Evolutionary conservation across 2,888 invertebrate genomes (phyloP).

Genomic region (Cephus runcator): DNA sequence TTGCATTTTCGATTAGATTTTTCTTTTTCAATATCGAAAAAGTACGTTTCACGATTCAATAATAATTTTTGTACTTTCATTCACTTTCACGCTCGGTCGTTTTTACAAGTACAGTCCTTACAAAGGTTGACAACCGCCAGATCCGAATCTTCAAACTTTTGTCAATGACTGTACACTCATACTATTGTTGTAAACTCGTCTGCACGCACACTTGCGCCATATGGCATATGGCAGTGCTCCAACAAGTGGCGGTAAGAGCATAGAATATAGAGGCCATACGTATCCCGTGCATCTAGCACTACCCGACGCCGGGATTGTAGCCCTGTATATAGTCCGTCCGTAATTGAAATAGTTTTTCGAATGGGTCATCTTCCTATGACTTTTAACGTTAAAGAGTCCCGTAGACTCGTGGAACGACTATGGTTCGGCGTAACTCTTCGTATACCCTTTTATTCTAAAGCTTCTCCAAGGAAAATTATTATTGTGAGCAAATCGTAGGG

Average conservation of each 20-base stretch:
- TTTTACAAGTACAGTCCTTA: background rate
- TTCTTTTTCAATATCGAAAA: background rate
- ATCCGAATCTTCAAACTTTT: conserved; percentile 22
- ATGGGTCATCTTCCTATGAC: too few relatives aligned
- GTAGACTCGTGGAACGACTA: background rate
- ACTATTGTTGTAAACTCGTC: conserved; percentile 10
- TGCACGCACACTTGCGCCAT: background rate
- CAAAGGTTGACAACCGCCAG: background rate
- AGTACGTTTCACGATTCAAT: background rate
- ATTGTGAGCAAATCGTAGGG: background rate
- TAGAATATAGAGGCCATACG: conserved; percentile 4
- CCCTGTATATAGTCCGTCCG: background rate
- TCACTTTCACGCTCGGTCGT: background rate
- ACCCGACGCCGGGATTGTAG: background rate
- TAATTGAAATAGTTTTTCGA: too few relatives aligned
- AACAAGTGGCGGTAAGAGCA: conserved; percentile 52
- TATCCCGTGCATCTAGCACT: background rate
- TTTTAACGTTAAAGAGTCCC: too few relatives aligned
- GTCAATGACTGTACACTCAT: conserved; percentile 34
- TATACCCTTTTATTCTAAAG: background rate
- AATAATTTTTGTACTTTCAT: background rate
- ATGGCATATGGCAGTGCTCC: conserved; percentile 55
- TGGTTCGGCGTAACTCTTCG: background rate
- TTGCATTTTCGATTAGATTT: background rate
- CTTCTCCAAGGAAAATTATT: background rate